Evolutionary conservation across 1,140 invertebrate species (phyloP).

Genomic region (Venustaconcha ellipsiformis): DNA sequence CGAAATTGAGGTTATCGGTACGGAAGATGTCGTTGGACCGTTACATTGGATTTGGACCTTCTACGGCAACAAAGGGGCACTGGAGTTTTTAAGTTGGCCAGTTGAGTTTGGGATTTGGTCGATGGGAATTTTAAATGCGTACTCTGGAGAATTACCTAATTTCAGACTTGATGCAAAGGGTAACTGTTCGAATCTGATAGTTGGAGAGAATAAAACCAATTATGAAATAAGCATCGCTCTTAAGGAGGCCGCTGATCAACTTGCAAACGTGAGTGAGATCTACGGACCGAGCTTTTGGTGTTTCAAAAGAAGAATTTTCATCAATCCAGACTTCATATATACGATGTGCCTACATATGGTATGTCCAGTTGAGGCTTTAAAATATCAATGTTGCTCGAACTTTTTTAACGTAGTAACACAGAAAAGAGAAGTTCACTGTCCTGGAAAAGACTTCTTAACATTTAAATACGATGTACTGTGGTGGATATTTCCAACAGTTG

Average conservation of each 20-base stretch:
- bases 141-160: constrained; percentile 2
- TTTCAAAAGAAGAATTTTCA: constrained; percentile 15
- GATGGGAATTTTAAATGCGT: constrained; percentile 10
- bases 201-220: constrained; percentile 12
- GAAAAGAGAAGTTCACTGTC: background rate
- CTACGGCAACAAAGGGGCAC: constrained; percentile 12
- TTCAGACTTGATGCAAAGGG: background rate
- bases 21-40: constrained; percentile 1
- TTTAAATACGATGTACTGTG: constrained; percentile 12
- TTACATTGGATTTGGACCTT: constrained; percentile 24
- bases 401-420: constrained; percentile 1
- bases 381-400: constrained; percentile 12
- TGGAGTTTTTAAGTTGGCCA: constrained; percentile 16
- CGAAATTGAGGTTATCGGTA: background rate
- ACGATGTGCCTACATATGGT: constrained; percentile 22
- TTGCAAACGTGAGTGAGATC: background rate
- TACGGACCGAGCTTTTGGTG: constrained; percentile 18
- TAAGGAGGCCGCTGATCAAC: constrained; percentile 7
- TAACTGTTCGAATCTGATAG: constrained; percentile 20
- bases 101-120: constrained; percentile 29
- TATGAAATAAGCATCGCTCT: constrained; percentile 7
- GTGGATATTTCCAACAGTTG: constrained; percentile 13
- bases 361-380: constrained; percentile 17
- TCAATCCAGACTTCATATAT: constrained; percentile 8
- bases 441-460: no score